Conservation (phyloP, 2,888 invertebrate species). For the Brachyptera putata region DNA sequence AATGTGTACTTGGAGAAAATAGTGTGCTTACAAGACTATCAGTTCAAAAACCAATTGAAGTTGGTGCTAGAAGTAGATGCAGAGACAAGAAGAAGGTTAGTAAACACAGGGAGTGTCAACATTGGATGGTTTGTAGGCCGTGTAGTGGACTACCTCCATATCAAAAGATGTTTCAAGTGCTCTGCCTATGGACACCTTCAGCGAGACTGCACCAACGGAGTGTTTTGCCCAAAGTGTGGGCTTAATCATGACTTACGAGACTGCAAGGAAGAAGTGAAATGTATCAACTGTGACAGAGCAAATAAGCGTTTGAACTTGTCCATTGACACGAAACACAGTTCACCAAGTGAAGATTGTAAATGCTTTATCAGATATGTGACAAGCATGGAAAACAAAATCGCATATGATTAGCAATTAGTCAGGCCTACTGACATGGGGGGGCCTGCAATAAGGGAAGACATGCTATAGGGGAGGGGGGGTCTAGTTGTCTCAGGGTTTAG, state of each 20-base stretch:
- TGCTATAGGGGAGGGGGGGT: conserved; percentile 2
- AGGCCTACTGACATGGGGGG: too few relatives aligned
- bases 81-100: neutral
- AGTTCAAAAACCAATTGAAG: neutral
- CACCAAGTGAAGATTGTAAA: neutral
- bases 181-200: neutral
- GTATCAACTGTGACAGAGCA: neutral
- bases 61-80: neutral
- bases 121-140: neutral
- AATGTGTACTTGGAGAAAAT: neutral
- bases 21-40: neutral
- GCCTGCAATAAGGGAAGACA: too few relatives aligned
- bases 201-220: neutral
- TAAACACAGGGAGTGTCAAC: neutral
- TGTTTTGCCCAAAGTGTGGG: neutral
- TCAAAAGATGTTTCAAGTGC: neutral
- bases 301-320: neutral
- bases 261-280: neutral
- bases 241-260: neutral
- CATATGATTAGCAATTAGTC: too few relatives aligned
- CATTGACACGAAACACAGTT: neutral
- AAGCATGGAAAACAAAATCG: neutral
- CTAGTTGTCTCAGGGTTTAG: neutral
- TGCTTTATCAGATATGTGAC: neutral
- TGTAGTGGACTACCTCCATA: neutral